Percentiles rank a stretch among this genome's conserved stretches.
These are phyloP conservation scores for Isoperla grammatica DNA, from an alignment of 2,888 invertebrate species.

Conservation along the genomic window DNA sequence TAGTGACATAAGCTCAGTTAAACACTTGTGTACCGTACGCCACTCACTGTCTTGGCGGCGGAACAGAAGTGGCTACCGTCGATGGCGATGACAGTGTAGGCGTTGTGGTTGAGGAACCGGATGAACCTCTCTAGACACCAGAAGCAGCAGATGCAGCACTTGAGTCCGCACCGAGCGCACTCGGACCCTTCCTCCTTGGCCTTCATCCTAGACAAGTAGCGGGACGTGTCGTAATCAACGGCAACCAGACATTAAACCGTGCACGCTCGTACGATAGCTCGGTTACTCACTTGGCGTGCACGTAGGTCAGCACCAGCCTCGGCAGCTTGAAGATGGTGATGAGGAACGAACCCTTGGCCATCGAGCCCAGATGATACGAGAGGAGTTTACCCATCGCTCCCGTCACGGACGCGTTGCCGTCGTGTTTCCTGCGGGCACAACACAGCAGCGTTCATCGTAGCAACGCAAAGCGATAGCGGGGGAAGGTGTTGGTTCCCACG, in stretches of 20 bases:
- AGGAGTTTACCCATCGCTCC: slow-evolving; percentile 67
- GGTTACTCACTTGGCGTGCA: slow-evolving; percentile 79
- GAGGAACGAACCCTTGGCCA: slow-evolving; percentile 90
- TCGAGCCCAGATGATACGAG: slow-evolving; percentile 89
- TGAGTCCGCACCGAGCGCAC: slow-evolving; percentile 62
- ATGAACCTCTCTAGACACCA: slow-evolving; percentile 89
- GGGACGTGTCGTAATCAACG: too few species aligned
- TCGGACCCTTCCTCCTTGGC: slow-evolving; percentile 48
- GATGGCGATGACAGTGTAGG: slow-evolving; percentile 90
- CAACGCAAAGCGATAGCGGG: neutral
- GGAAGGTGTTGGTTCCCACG: too few species aligned
- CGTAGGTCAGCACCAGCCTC: slow-evolving; percentile 76
- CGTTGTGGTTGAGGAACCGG: slow-evolving; percentile 88
- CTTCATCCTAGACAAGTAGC: slow-evolving; percentile 53
- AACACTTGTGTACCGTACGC: too few species aligned
- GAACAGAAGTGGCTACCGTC: slow-evolving; percentile 87
- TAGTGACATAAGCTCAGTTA: too few species aligned
- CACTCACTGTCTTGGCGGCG: slow-evolving; percentile 76
- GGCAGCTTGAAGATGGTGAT: slow-evolving; percentile 92
- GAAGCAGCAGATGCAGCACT: slow-evolving; percentile 85
- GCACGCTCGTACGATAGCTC: too few species aligned
- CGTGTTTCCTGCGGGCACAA: slow-evolving; percentile 28
- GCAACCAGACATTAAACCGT: neutral
- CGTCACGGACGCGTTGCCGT: slow-evolving; percentile 34
- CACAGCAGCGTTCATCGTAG: neutral